These are phyloP conservation scores for Caenorhabditis parvicauda DNA, from an alignment of 2,888 invertebrate genomes.

Conservation along the genomic window DNA sequence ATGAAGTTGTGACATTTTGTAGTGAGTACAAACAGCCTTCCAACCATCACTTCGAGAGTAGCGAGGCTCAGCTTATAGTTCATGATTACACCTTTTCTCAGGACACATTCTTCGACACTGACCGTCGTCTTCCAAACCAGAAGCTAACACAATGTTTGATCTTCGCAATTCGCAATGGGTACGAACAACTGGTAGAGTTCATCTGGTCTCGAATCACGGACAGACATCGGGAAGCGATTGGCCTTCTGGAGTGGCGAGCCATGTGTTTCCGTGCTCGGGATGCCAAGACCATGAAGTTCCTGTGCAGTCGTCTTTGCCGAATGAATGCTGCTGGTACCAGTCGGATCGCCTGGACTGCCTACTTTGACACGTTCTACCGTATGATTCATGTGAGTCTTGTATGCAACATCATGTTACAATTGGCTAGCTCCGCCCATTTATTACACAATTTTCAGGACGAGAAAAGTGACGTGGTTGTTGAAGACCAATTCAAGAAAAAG, in stretches of 20 bases:
- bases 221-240: slow-evolving; percentile 31
- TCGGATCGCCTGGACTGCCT: slow-evolving; percentile 37
- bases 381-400: slow-evolving; percentile 20
- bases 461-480: slow-evolving; percentile 25
- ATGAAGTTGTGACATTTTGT: slow-evolving; percentile 1
- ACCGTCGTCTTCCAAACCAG: slow-evolving; percentile 35
- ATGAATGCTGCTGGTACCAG: slow-evolving; percentile 33
- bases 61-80: too few species aligned
- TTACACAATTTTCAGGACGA: slow-evolving; percentile 21
- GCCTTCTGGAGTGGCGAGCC: slow-evolving; percentile 40
- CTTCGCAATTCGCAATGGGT: slow-evolving; percentile 45
- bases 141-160: slow-evolving; percentile 35
- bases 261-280: slow-evolving; percentile 35
- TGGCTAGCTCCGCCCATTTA: background rate
- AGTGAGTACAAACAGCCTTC: too few species aligned
- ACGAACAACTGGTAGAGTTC: slow-evolving; percentile 30
- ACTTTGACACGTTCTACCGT: slow-evolving; percentile 40
- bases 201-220: slow-evolving; percentile 37
- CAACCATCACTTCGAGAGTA: too few species aligned
- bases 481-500: slow-evolving; percentile 29
- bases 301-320: slow-evolving; percentile 30
- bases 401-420: background rate
- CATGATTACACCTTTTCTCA: too few species aligned
- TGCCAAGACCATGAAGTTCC: slow-evolving; percentile 33
- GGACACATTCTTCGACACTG: too few species aligned